Conservation (phyloP, 1,140 invertebrate genomes). For the Philopotamus ludificatus region DNA sequence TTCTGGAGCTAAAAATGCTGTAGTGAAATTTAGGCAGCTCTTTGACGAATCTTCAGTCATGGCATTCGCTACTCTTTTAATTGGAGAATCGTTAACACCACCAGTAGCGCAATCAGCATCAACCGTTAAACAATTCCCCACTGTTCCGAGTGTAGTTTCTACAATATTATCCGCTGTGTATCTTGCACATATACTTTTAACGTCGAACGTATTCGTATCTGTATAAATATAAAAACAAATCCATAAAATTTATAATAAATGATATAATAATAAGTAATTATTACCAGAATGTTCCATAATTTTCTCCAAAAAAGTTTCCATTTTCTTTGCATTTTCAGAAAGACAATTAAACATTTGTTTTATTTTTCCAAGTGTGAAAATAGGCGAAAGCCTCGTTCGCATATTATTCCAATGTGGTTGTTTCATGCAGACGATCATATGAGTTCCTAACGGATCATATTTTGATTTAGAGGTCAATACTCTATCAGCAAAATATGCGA, state of each 20-base stretch:
- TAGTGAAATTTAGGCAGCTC: background rate
- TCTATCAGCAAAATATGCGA: conserved; percentile 27
- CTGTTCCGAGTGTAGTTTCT: background rate
- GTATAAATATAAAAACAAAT: background rate
- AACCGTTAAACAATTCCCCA: background rate
- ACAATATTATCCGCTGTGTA: background rate
- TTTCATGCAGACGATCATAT: background rate
- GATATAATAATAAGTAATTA: background rate
- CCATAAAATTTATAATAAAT: background rate
- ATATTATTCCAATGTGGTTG: conserved; percentile 44
- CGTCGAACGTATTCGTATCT: background rate
- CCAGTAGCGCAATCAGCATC: background rate
- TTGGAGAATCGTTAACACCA: background rate
- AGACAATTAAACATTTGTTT: conserved; percentile 14
- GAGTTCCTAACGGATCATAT: conserved; percentile 26
- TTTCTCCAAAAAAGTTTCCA: background rate
- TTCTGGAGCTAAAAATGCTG: background rate
- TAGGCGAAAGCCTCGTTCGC: conserved; percentile 43
- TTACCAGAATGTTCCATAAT: background rate
- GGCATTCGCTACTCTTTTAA: background rate
- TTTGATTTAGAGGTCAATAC: conserved; percentile 24
- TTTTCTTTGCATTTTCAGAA: background rate
- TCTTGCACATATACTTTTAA: background rate
- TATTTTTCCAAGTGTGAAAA: conserved; percentile 43
- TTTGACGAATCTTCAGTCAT: background rate